Conservation (phyloP, 2,113 vertebrate species). For the Callaeas wilsoni region DNA sequence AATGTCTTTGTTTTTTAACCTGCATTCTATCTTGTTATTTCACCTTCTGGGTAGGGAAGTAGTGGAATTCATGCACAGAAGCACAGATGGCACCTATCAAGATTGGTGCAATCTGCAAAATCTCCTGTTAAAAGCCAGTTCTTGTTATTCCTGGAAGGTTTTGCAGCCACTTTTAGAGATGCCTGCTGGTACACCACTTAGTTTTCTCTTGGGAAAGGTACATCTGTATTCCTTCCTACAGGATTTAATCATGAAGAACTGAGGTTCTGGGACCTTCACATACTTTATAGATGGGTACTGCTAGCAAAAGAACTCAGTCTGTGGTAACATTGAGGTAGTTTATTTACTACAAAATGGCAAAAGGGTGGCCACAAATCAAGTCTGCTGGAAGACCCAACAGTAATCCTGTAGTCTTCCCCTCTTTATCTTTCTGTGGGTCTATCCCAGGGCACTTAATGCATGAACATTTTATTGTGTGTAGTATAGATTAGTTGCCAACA, state of each 20-base stretch:
- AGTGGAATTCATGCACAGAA: background rate
- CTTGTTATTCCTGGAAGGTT: background rate
- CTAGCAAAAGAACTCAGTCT: background rate
- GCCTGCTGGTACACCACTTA: background rate
- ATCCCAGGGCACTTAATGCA: background rate
- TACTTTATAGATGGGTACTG: background rate
- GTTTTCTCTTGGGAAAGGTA: background rate
- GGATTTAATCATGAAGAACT: background rate
- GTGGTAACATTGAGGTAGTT: background rate
- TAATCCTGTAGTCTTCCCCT: background rate
- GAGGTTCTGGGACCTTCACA: background rate
- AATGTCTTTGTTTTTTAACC: background rate
- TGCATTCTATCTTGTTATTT: background rate
- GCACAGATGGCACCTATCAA: background rate
- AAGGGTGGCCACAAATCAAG: background rate
- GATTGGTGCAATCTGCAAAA: background rate
- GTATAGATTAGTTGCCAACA: background rate
- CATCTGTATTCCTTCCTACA: background rate
- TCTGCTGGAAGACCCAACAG: background rate
- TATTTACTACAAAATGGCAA: background rate
- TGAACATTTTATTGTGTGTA: background rate
- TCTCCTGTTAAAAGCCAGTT: background rate
- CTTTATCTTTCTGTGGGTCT: background rate
- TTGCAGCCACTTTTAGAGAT: background rate
- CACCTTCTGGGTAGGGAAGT: background rate